Evolutionary conservation across 2,888 invertebrate genomes (phyloP).

Genomic region (Synergus japonicus): DNA sequence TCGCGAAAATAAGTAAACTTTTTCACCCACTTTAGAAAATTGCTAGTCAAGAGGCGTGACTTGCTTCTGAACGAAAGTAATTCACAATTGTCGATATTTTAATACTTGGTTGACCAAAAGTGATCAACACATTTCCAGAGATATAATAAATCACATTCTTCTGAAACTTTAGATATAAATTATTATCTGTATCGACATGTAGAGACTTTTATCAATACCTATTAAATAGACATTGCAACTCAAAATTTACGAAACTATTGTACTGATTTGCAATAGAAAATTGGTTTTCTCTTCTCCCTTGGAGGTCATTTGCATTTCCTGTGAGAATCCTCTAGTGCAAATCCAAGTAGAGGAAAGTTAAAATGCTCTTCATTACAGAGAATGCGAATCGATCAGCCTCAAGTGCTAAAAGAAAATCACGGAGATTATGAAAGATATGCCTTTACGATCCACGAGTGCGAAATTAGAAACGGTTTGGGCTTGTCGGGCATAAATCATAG

Average conservation of each 20-base stretch:
- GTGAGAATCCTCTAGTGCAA: not conserved
- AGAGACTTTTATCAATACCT: too few relatives aligned
- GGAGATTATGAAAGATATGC: not conserved
- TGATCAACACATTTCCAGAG: too few relatives aligned
- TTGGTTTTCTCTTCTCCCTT: not conserved
- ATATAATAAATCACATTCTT: too few relatives aligned
- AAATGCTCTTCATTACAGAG: not conserved
- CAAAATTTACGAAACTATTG: too few relatives aligned
- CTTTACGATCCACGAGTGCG: not conserved
- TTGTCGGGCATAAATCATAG: not conserved
- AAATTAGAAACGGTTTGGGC: not conserved
- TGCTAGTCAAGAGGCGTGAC: not conserved
- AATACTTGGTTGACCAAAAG: too few relatives aligned
- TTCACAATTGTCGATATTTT: not conserved
- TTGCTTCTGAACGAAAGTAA: not conserved
- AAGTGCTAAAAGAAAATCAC: not conserved
- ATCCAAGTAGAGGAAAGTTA: not conserved
- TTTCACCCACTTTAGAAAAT: not conserved
- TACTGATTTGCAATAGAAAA: too few relatives aligned
- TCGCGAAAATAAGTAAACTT: constrained; percentile 3
- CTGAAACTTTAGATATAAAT: too few relatives aligned
- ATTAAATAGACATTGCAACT: too few relatives aligned
- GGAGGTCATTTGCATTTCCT: not conserved
- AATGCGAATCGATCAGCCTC: not conserved
- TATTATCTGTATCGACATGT: too few relatives aligned